Conservation (phyloP, 2,797 vertebrate genomes). For the Alcedo quadribrachys region DNA sequence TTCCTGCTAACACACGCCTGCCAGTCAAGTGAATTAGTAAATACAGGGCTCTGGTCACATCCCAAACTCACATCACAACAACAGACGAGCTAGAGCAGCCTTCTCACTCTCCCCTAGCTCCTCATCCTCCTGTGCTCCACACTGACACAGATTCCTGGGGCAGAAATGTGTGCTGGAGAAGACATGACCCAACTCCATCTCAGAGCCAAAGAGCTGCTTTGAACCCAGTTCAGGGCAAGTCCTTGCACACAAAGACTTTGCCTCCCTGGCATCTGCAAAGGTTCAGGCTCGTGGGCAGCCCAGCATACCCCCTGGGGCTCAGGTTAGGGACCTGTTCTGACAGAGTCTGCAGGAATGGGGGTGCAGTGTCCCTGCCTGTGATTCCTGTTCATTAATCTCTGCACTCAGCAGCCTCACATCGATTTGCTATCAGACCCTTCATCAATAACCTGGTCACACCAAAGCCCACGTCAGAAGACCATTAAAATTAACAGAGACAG, state of each 20-base stretch:
- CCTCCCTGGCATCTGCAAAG: background rate
- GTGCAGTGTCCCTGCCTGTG: background rate
- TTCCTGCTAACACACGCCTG: conserved; percentile 42
- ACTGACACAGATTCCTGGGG: background rate
- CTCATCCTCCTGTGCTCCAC: background rate
- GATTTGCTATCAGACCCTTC: background rate
- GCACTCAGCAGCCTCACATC: background rate
- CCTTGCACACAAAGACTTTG: background rate
- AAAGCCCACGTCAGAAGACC: background rate
- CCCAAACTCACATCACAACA: background rate
- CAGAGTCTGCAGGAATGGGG: background rate
- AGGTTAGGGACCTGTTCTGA: background rate
- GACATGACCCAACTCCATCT: background rate
- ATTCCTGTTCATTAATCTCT: background rate
- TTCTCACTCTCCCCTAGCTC: background rate
- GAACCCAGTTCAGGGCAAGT: background rate
- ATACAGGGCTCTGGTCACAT: background rate
- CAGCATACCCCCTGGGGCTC: background rate
- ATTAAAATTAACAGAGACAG: background rate
- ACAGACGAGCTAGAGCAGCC: background rate
- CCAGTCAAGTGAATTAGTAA: conserved; percentile 51
- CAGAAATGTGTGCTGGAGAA: background rate
- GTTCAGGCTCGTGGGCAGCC: background rate
- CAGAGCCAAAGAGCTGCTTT: background rate
- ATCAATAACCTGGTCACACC: background rate